Conservation (phyloP, 2,113 vertebrate species). For the Hypanus sabinus region DNA sequence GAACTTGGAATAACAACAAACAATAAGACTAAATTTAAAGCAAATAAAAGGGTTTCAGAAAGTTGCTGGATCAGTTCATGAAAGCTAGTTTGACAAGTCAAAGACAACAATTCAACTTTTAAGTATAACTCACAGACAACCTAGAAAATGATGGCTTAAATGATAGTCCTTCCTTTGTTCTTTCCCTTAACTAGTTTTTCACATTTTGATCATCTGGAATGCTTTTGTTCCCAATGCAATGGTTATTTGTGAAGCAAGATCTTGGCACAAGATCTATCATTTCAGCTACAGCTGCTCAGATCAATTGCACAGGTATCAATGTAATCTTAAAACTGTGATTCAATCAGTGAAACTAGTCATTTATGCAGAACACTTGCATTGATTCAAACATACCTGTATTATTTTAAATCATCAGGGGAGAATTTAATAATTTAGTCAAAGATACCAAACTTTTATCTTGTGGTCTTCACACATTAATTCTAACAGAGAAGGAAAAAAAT, state of each 20-base stretch:
- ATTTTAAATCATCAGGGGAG: not conserved
- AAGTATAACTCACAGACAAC: constrained; percentile 11
- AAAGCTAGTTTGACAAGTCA: constrained; percentile 26
- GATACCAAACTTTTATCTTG: not conserved
- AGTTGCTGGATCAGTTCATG: not conserved
- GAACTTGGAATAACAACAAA: not conserved
- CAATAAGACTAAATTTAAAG: not conserved
- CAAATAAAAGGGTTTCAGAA: not conserved
- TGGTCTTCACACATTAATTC: not conserved
- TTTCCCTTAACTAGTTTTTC: constrained; percentile 13
- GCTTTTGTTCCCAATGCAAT: constrained; percentile 17
- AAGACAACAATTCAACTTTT: constrained; percentile 24
- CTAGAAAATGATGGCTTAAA: constrained; percentile 31
- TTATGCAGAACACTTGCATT: not conserved
- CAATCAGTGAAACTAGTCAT: not conserved
- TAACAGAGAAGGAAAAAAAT: not conserved
- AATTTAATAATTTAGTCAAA: not conserved
- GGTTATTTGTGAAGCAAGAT: constrained; percentile 31
- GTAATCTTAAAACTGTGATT: constrained; percentile 30
- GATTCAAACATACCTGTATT: constrained; percentile 29
- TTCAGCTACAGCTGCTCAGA: constrained; percentile 22
- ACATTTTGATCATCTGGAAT: constrained; percentile 34
- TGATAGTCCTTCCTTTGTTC: constrained; percentile 34
- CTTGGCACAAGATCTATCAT: constrained; percentile 30
- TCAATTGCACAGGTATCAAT: constrained; percentile 4